These are phyloP conservation scores for Aphis craccivora DNA, from an alignment of 1,140 invertebrate genomes.

Conservation along the genomic window DNA sequence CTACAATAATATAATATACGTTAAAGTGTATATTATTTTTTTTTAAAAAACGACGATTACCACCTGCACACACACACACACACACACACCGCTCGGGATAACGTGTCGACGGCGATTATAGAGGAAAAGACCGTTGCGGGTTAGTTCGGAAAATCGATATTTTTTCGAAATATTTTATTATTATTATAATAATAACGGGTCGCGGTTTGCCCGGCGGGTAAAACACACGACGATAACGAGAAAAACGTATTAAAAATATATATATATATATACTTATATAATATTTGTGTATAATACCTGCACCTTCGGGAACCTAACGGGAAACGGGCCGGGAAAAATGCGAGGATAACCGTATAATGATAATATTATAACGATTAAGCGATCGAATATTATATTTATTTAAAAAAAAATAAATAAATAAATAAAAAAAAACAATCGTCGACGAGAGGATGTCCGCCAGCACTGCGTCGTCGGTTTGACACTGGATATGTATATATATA, in stretches of 20 bases:
- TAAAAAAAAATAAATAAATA: too few species aligned
- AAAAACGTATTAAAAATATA: not conserved
- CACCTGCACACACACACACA: not conserved
- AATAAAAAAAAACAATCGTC: too few species aligned
- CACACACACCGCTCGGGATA: not conserved
- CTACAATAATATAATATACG: too few species aligned
- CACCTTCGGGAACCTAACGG: too few species aligned
- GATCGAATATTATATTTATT: too few species aligned
- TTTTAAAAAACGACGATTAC: not conserved
- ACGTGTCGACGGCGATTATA: not conserved
- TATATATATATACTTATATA: too few species aligned
- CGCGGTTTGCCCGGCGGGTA: not conserved
- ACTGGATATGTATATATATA: not conserved
- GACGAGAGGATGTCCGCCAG: not conserved
- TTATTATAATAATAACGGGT: not conserved
- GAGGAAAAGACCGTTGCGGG: not conserved
- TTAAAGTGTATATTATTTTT: not conserved
- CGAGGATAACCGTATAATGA: too few species aligned
- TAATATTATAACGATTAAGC: too few species aligned
- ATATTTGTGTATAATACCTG: too few species aligned
- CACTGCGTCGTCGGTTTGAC: not conserved
- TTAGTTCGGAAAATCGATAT: not conserved
- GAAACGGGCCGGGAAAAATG: too few species aligned
- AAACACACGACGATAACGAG: not conserved
- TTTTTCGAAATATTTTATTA: constrained; percentile 15